Evolutionary conservation across 2,797 vertebrate species (phyloP), one percentile per base, ranked within the genome.

Genomic region (Pseudochirops corinnae): DNA sequence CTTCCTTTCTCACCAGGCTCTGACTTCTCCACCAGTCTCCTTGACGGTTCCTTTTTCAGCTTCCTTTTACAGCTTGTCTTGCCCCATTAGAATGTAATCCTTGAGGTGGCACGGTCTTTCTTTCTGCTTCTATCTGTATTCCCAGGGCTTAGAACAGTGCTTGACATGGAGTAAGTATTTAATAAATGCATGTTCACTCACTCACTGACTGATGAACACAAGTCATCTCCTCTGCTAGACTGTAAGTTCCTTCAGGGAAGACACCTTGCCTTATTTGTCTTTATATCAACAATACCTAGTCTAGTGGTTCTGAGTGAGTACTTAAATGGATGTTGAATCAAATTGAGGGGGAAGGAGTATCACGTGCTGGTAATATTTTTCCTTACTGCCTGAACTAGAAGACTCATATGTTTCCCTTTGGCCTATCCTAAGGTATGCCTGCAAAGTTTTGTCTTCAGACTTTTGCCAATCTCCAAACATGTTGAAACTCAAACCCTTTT

Each of bases 401-500:
- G 53, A 93, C 87, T 90, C 62, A 26, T 29, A 55, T 24, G 56
- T 94, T 62, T 55, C 46, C 90, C 74, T 92, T 4, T 90, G 94
- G 94, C 95, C 13, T 82, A 28, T 55, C 55, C 56, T 93, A 55
- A 90, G 26, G 50, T 28, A 2, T 24, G 4, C 92, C 33, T 74
- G 93, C 74, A 94, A 96, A 92, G 53, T 87, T 91, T 31, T 24
- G 16, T 62, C 96, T 46, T 62, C 93, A 95, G 93, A 18, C 60
- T 87, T 94, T 90, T 94, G 26, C 29, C 24, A 90, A 33, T 96
- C 60, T 91, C 74, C 74, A 55, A 67, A 55, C 29, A 0, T 94
- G 91, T 90, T 92, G 95, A 93, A 97, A 97, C 97, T 52, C 92
- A 96, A 96, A 92, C 53, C 74, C 55, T 4, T 92, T 91, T 96